Conservation (phyloP, 2,888 invertebrate genomes). For the Oscheius sp. region DNA sequence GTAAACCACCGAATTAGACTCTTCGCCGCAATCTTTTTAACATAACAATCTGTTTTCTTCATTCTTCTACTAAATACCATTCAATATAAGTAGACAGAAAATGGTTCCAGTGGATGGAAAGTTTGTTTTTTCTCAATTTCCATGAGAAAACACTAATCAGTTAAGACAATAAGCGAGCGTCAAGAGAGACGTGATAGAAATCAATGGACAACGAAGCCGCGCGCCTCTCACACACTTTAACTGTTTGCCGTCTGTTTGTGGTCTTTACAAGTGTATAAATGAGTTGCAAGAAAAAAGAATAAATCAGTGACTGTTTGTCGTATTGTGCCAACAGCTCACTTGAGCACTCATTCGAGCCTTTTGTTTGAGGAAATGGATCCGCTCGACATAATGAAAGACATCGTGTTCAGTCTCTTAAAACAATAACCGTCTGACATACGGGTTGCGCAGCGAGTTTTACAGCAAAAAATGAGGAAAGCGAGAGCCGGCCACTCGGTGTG, state of each 20-base stretch:
- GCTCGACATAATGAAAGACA: background rate
- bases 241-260: constrained; percentile 24
- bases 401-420: background rate
- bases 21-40: too few species aligned
- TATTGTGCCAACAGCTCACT: background rate
- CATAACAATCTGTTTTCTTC: too few species aligned
- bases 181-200: background rate
- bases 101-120: too few species aligned
- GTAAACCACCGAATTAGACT: background rate
- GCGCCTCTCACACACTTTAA: constrained; percentile 11
- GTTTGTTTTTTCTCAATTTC: too few species aligned
- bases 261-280: background rate
- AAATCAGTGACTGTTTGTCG: background rate
- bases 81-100: too few species aligned
- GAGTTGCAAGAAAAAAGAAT: background rate
- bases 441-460: background rate
- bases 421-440: background rate
- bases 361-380: constrained; percentile 29
- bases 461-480: background rate
- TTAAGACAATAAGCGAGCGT: too few species aligned
- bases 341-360: constrained; percentile 8
- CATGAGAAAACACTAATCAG: too few species aligned
- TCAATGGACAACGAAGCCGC: constrained; percentile 1
- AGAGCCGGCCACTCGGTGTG: background rate
- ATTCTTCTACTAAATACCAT: too few species aligned